phyloP scores from a whole-genome alignment of 2,797 vertebrate genomes.

The Jordanella pulchra region DNA sequence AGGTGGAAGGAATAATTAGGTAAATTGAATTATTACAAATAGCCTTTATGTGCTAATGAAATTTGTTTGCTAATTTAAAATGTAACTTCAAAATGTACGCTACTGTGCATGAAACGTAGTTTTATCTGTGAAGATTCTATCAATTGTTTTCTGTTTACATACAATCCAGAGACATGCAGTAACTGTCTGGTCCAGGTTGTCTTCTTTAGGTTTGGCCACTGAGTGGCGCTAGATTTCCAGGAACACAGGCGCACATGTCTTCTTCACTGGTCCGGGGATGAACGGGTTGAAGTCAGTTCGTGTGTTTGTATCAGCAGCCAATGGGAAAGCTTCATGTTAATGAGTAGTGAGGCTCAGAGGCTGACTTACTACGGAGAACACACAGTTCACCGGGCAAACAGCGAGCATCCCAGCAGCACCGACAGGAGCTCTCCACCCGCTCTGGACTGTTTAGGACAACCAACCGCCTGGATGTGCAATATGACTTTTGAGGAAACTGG shows the following conservation, averaged over 20 bases:
- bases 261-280: background rate
- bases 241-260: background rate
- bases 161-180: too few relatives aligned
- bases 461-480: conserved; percentile 79
- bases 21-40: too few relatives aligned
- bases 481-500: conserved; percentile 93
- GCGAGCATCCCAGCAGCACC: background rate
- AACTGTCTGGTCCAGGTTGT: background rate
- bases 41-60: too few relatives aligned
- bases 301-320: background rate
- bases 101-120: too few relatives aligned
- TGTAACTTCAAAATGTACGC: too few relatives aligned
- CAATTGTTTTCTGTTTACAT: too few relatives aligned
- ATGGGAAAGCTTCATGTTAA: conserved; percentile 58
- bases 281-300: accelerated
- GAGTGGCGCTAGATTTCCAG: conserved; percentile 35
- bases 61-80: too few relatives aligned
- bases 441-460: conserved; percentile 53
- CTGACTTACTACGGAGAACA: conserved; percentile 12
- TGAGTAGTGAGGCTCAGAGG: background rate
- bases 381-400: background rate
- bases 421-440: background rate
- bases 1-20: too few relatives aligned
- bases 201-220: conserved; percentile 14
- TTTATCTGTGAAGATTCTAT: too few relatives aligned